A percentile compares a stretch with the other conserved stretches of the same genome.
These are phyloP conservation scores for Yponomeuta cagnagella DNA, from an alignment of 2,888 invertebrate species.

Conservation along the genomic window DNA sequence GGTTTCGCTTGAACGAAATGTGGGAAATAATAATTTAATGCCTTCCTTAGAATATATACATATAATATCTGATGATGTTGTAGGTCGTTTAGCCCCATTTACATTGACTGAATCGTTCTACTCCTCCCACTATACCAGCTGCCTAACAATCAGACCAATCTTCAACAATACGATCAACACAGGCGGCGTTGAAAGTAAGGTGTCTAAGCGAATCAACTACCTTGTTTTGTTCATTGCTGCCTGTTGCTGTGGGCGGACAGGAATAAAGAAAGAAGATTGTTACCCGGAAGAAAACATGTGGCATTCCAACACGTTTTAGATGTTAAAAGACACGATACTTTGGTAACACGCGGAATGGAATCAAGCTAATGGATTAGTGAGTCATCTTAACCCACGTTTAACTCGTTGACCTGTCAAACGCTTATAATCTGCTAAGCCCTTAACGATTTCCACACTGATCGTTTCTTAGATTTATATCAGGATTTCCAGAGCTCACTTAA, in stretches of 20 bases:
- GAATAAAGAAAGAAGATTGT: background rate
- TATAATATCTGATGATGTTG: no score
- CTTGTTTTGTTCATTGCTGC: no score
- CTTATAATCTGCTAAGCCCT: background rate
- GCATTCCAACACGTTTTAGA: background rate
- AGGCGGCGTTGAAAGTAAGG: background rate
- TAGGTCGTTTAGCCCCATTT: no score
- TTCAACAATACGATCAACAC: no score
- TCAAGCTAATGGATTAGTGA: background rate
- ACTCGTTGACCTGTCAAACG: background rate
- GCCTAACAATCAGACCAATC: no score
- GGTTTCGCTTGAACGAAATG: background rate
- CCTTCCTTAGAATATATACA: background rate
- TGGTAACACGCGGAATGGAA: background rate
- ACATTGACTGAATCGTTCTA: no score
- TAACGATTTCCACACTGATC: background rate
- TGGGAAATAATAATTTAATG: background rate
- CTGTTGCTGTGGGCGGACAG: no score
- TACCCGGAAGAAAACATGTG: background rate
- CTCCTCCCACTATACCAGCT: no score
- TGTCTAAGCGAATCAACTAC: background rate
- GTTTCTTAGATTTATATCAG: background rate
- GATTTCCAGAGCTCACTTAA: background rate
- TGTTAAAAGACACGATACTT: background rate
- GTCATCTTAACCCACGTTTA: background rate